Percentiles rank a stretch among this genome's conserved stretches.
These are phyloP conservation scores for Asarcornis scutulata DNA, from an alignment of 2,113 vertebrate genomes.

Conservation along the genomic window DNA sequence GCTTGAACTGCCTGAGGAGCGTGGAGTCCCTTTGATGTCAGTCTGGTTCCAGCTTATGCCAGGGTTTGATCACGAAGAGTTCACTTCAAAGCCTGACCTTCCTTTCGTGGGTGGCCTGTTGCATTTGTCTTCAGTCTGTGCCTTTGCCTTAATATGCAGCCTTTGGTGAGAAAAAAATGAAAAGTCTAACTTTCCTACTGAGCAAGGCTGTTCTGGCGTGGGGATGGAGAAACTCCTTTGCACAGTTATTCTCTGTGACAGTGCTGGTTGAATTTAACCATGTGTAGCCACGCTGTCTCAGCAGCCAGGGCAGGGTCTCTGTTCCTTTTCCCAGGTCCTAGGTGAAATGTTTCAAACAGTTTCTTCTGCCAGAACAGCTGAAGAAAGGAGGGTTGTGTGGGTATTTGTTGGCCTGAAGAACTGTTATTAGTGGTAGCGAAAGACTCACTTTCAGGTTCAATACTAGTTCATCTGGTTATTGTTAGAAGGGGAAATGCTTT, in stretches of 20 bases:
- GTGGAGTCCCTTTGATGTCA: neutral
- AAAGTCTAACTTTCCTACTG: neutral
- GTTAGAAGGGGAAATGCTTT: neutral
- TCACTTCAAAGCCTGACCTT: neutral
- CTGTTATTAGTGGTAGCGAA: neutral
- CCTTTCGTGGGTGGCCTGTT: accelerated
- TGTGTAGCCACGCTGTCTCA: neutral
- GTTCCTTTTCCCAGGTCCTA: neutral
- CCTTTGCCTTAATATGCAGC: accelerated
- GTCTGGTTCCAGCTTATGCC: neutral
- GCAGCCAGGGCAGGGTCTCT: neutral
- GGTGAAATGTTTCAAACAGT: neutral
- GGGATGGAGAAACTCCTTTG: neutral
- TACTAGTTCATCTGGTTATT: neutral
- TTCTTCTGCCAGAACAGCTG: accelerated
- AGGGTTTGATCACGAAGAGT: neutral
- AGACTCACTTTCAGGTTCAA: neutral
- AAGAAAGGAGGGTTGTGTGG: neutral
- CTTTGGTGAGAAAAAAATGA: neutral
- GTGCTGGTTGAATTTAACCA: neutral
- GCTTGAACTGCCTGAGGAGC: neutral
- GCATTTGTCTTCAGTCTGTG: neutral
- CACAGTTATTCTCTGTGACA: neutral
- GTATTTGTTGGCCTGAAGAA: neutral
- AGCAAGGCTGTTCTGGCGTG: neutral